Conservation (phyloP, 2,113 vertebrate species). For the Mugil cephalus region DNA sequence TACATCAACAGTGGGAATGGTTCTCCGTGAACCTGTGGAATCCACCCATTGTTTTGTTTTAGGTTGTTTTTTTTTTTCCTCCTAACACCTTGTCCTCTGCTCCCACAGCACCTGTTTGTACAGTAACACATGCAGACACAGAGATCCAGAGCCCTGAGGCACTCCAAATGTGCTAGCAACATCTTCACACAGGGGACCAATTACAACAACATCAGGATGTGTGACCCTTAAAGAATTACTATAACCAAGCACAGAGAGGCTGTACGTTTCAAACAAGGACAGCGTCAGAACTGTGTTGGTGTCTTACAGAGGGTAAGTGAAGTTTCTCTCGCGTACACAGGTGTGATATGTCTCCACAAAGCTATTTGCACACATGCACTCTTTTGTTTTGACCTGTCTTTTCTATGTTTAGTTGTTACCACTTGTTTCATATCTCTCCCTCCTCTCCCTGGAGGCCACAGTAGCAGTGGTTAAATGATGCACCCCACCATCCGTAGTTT, state of each 20-base stretch:
- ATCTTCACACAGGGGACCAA: constrained; percentile 75
- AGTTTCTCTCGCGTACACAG: constrained; percentile 20
- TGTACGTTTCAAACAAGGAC: constrained; percentile 30
- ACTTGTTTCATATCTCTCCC: constrained; percentile 15
- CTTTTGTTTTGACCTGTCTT: background rate
- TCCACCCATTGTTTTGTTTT: constrained; percentile 59
- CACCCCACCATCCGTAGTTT: constrained; percentile 63
- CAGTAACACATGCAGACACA: constrained; percentile 45
- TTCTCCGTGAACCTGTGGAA: constrained; percentile 59
- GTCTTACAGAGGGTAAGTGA: constrained; percentile 12
- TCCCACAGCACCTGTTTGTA: constrained; percentile 65
- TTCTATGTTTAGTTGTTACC: constrained; percentile 20
- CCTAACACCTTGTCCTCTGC: constrained; percentile 10
- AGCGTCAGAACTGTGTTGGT: constrained; percentile 21
- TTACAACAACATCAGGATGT: constrained; percentile 68
- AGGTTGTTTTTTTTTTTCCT: background rate
- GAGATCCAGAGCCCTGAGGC: constrained; percentile 66
- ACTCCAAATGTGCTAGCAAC: constrained; percentile 55
- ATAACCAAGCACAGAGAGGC: constrained; percentile 9
- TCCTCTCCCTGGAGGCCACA: constrained; percentile 26
- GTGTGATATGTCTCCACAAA: constrained; percentile 20
- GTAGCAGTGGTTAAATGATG: constrained; percentile 66
- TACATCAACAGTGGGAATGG: constrained; percentile 70
- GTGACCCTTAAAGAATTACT: constrained; percentile 67
- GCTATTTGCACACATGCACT: background rate